Percentiles rank a stretch among this genome's conserved stretches.
Conservation (phyloP, 2,888 invertebrate genomes). For the Lysandra coridon region DNA sequence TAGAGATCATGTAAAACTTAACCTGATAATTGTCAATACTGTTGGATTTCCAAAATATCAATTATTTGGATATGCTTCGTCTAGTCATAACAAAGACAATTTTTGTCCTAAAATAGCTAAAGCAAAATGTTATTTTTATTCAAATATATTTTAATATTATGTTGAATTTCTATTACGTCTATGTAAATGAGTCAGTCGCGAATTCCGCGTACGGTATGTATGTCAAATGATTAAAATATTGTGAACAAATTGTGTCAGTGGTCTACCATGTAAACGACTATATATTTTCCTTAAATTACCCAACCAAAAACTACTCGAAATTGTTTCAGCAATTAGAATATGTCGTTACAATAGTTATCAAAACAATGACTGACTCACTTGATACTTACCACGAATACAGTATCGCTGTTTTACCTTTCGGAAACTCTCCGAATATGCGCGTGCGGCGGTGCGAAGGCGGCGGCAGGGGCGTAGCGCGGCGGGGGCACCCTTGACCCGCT, state of each 20-base stretch:
- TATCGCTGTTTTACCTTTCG: background rate
- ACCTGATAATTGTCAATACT: background rate
- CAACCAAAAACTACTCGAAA: background rate
- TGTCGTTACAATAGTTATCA: background rate
- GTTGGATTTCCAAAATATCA: no score
- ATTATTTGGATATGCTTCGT: no score
- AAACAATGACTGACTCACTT: background rate
- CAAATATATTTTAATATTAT: background rate
- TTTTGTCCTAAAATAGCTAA: background rate
- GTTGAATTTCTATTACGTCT: constrained; percentile 5
- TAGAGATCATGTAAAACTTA: constrained; percentile 8
- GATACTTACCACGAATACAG: background rate
- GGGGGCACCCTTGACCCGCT: constrained; percentile 11
- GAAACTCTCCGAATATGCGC: background rate
- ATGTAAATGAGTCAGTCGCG: constrained; percentile 11
- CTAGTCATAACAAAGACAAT: background rate
- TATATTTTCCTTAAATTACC: background rate
- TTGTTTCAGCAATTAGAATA: background rate
- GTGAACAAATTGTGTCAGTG: background rate
- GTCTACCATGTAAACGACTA: background rate
- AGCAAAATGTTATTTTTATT: background rate
- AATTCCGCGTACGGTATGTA: constrained; percentile 13
- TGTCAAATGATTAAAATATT: constrained; percentile 9
- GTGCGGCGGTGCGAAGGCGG: background rate
- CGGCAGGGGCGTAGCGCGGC: background rate